Evolutionary conservation across 2,113 vertebrate genomes (phyloP), one percentile per base, ranked within the genome.

Genomic region (Arizona elegans): DNA sequence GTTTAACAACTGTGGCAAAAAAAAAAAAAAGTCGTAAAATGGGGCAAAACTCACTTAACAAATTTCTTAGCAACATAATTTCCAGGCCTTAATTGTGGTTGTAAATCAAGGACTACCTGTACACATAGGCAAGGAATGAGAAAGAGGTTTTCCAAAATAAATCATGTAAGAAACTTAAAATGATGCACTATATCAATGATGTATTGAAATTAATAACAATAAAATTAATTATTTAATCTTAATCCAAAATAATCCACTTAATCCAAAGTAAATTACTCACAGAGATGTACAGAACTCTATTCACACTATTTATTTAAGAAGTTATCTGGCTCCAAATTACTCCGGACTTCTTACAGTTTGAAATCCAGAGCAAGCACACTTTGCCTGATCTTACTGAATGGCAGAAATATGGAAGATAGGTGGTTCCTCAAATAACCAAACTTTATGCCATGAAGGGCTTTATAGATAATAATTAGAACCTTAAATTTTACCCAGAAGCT

Each of bases 91-190:
- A 23, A 23, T 58, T 58, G 56, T 58, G 56, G 56, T 58, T 7
- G 2, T 58, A 58, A 23, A 0, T 58, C 56, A 58, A 58, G 56
- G 56, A 58, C 21, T 58, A 58, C 7, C 21, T 58, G 0, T 21
- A 38, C 1, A 89, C 0, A 0, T 70, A 90, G 29, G 90, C 23
- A 47, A 89, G 3, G 3, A 92, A 90, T 50, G 94, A 90, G 15
- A 94, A 91, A 95, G 0, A 1, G 26, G 24, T 26, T 75, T 86
- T 52, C 52, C 19, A 59, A 65, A 85, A 90, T 3, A 4, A 89
- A 90, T 87, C n/a, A 75, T 21, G 8, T 91, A 87, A 86, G 24
- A 59, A 0, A 58, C 91, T 56, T 81, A 81, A 62, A 65, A 93
- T 85, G 3, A 93, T 0, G 26, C 58, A 8, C 1, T 11, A 81